Percentiles rank a stretch among this genome's conserved stretches.
Evolutionary conservation across 2,113 vertebrate genomes (phyloP).

Genomic region (Pao palembangensis): DNA sequence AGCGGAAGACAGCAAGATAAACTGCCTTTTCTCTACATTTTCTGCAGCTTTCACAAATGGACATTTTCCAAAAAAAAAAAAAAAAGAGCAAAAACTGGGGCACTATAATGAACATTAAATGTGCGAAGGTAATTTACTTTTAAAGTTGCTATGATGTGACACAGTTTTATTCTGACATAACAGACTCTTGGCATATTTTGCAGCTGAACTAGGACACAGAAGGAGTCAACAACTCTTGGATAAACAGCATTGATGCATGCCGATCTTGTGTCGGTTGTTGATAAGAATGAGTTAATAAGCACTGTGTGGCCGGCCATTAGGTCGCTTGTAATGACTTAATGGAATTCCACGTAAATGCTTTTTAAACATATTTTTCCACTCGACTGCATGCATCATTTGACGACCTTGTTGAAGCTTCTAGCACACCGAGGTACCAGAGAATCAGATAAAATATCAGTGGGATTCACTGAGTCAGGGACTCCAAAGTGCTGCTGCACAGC

Average conservation of each 20-base stretch:
- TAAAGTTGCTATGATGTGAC: too few species aligned
- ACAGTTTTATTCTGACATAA: background rate
- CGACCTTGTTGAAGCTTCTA: slow-evolving; percentile 20
- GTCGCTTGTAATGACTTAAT: background rate
- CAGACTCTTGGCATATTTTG: background rate
- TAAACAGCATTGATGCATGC: background rate
- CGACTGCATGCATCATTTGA: background rate
- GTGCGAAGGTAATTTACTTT: background rate
- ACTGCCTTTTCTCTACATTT: background rate
- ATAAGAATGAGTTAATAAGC: background rate
- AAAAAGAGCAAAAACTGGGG: too few species aligned
- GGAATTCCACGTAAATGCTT: slow-evolving; percentile 3
- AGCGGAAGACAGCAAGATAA: background rate
- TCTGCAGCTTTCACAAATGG: background rate
- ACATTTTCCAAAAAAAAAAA: too few species aligned
- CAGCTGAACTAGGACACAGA: background rate
- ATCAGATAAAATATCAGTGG: slow-evolving; percentile 59
- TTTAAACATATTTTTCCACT: slow-evolving; percentile 16
- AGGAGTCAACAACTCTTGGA: background rate
- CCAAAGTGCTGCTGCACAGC: slow-evolving; percentile 68
- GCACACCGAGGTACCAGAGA: slow-evolving; percentile 47
- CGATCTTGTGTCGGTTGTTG: background rate
- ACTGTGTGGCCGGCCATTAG: background rate
- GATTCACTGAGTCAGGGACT: slow-evolving; percentile 57
- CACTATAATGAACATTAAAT: background rate